Evolutionary conservation across 2,113 vertebrate genomes (phyloP), one percentile per base, ranked within the genome.

Genomic region (Morone chrysops): DNA sequence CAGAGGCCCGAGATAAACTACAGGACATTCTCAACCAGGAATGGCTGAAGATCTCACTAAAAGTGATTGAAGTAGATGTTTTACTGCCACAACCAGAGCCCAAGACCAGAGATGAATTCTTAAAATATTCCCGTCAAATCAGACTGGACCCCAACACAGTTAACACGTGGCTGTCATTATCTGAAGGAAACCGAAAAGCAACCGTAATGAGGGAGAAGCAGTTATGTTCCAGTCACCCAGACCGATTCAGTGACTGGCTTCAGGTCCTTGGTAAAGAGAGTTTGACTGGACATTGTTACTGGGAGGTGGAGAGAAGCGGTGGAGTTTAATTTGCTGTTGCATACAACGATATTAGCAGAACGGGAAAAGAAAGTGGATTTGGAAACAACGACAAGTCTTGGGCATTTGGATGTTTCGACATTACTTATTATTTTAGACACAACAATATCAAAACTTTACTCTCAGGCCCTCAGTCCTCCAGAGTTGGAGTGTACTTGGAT

Each of bases 401-500:
- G 67, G 38, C 67, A 0, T 31, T 79, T 4, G 68, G 68, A 22
- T 79, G 76, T 20, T 79, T 79, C 2, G 57, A 79, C n/a, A 31
- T 31, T 0, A 36, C 31, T 70, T 70, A 41, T 53, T 43, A 70
- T 62, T 79, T 70, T 45, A 62, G 66, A 38, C 56, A 79, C n/a
- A 53, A 79, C 57, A 62, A 53, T 3, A 4, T 40, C n/a, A 70
- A 18, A 25, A 62, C 45, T 17, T 43, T 62, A 8, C 36, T 79
- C 56, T 38, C 76, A 62, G 76, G 67, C 1, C 66, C 67, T 11
- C 36, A 0, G 20, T 62, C 56, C 59, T 48, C n/a, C 36, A 79
- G 38, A 41, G 3, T 78, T 0, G 75, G 75, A 18, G 66, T 78
- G 31, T 78, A 61, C 59, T 41, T 78, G 76, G 67, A 79, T 41